Base-by-base conservation (phyloP, 2,888 invertebrate genomes). In the Idaea biselata region DNA sequence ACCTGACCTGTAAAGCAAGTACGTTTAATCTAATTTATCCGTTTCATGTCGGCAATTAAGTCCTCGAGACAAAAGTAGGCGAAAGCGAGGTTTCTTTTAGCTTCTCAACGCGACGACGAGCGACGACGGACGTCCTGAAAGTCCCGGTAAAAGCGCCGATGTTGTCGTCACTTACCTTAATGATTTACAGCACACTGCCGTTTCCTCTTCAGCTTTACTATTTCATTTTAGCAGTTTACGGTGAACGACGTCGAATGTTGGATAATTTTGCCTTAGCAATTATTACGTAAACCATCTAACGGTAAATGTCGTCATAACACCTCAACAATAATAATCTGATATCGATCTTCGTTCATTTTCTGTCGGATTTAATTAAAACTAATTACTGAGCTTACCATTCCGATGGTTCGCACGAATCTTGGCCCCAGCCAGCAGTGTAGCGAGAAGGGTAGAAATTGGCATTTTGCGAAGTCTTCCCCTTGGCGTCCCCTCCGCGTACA, bases 311-410 rank as follows among this genome's bases (percentile, higher is more conserved):
- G 60, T 68, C 68, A 64, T 70, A 68, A 72, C 68, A 71, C 67
- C 62, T 68, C 71, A 74, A 73, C 73, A 73, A 71, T 70, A 73
- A 71, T 70, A 71, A 73, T 72, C 68, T 67, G 69, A 73, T 72
- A 80, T 80, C 68, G 76, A 79, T 77, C 76, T 73, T 69, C 76
- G 74, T 81, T 81, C 77, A 80, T 82, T 77, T 76, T 78, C 73
- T 79, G 78, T 83, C 76, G 80, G 80, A 80, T 89, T 89, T 90
- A 89, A 90, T 89, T 89, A 89, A 91, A 90, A 87, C 84, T 87
- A 88, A 89, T 90, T 88, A 87, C 83, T 74, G 73, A 81, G 83
- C 83, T 82, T 83, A 82, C 80, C 81, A 81, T 84, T 82, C 78
- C 81, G 77, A 83, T 83, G 82, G 82, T 78, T 80, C 74, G 75